Evolutionary conservation across 1,140 invertebrate species (phyloP).

Genomic region (Pantala flavescens): DNA sequence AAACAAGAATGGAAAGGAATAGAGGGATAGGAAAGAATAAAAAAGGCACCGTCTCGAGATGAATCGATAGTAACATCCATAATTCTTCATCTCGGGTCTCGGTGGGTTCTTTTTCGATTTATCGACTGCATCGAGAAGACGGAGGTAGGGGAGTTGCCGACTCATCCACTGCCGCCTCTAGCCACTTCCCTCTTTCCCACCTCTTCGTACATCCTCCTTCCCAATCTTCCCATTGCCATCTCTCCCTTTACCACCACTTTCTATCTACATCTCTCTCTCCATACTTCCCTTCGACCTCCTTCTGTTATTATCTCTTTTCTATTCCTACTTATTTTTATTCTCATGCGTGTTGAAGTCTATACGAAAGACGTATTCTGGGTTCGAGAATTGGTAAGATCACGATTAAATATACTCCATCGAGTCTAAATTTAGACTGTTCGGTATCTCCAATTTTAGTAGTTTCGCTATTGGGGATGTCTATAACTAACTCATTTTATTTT

Average conservation of each 20-base stretch:
- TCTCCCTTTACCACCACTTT: background rate
- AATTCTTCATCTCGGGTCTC: slow-evolving; percentile 1
- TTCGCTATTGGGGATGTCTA: too few relatives aligned
- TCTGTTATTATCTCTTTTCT: background rate
- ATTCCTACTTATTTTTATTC: background rate
- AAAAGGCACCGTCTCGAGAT: background rate
- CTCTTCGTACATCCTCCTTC: background rate
- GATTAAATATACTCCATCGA: too few relatives aligned
- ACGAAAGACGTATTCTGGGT: too few relatives aligned
- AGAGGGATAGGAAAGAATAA: background rate
- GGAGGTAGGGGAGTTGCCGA: background rate
- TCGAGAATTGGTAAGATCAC: too few relatives aligned
- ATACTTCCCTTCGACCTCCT: background rate
- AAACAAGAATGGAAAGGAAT: background rate
- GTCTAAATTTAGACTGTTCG: too few relatives aligned
- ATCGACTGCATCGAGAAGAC: background rate
- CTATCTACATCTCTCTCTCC: background rate
- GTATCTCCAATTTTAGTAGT: too few relatives aligned
- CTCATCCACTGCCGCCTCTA: too few relatives aligned
- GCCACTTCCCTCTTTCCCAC: too few relatives aligned
- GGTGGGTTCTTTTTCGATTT: slow-evolving; percentile 1
- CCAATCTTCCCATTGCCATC: background rate
- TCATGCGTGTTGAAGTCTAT: background rate
- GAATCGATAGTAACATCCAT: background rate
- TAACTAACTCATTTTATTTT: too few relatives aligned